These are phyloP conservation scores for Clarias pachynema DNA, from an alignment of 2,797 vertebrate genomes.

Conservation along the genomic window DNA sequence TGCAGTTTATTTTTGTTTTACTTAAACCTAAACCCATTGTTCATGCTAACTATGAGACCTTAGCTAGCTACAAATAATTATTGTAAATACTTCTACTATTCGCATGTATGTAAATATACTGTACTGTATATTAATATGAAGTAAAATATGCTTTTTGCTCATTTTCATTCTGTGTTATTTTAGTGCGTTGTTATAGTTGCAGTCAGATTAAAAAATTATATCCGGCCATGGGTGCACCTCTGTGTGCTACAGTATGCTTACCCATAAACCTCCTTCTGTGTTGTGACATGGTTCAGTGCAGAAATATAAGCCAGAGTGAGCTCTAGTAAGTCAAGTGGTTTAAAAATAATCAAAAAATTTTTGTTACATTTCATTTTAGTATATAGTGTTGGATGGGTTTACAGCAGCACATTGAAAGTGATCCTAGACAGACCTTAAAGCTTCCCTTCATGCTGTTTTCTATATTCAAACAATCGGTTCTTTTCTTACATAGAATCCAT, in stretches of 20 bases:
- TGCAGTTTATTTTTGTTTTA: neutral
- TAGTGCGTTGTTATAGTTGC: neutral
- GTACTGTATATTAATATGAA: too few species aligned
- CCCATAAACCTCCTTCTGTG: neutral
- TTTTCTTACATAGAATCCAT: neutral
- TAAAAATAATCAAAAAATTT: neutral
- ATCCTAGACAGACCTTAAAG: neutral
- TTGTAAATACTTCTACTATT: neutral
- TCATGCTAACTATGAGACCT: neutral
- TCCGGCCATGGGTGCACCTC: neutral
- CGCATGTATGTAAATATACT: neutral
- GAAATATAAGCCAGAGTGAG: neutral
- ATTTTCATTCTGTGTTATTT: neutral
- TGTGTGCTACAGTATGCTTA: neutral
- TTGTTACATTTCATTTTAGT: neutral
- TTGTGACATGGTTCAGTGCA: neutral
- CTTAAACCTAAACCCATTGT: neutral
- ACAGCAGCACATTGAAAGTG: neutral
- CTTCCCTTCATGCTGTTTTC: neutral
- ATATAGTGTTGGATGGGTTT: neutral
- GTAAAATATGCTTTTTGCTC: neutral
- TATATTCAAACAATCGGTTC: neutral
- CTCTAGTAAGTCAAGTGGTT: neutral
- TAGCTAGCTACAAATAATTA: neutral
- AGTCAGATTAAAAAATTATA: neutral